A percentile compares a stretch with the other conserved stretches of the same genome.
Conservation (phyloP, 2,888 invertebrate species). For the Bhutanitis thaidina region DNA sequence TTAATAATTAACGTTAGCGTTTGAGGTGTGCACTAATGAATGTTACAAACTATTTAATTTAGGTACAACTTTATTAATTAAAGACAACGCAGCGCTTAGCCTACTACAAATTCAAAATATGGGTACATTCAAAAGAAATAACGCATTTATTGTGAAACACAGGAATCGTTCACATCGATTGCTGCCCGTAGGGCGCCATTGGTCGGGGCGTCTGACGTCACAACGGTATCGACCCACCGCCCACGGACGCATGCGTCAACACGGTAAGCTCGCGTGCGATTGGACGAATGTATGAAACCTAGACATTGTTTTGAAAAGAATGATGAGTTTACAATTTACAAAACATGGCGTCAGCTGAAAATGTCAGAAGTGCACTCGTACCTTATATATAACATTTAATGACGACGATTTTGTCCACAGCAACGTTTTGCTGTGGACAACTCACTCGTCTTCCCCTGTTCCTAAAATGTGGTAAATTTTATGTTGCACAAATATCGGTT, state of each 20-base stretch:
- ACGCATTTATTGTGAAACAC: conserved; percentile 15
- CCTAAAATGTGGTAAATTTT: too few relatives aligned
- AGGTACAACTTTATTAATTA: too few relatives aligned
- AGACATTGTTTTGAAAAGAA: conserved; percentile 12
- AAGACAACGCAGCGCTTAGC: background rate
- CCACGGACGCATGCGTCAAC: conserved; percentile 13
- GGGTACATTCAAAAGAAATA: background rate
- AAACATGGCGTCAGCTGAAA: conserved; percentile 17
- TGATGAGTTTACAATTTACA: conserved; percentile 12
- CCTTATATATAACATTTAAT: too few relatives aligned
- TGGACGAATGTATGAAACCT: conserved; percentile 7
- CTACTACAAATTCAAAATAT: too few relatives aligned
- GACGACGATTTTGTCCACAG: too few relatives aligned
- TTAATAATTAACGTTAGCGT: too few relatives aligned
- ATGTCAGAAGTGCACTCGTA: conserved; percentile 5
- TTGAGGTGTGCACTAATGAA: too few relatives aligned
- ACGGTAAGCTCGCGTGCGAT: conserved; percentile 3
- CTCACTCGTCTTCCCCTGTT: too few relatives aligned
- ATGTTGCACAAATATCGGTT: too few relatives aligned
- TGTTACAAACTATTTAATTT: too few relatives aligned
- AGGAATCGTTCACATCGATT: conserved; percentile 17
- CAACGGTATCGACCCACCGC: conserved; percentile 14
- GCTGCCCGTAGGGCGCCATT: conserved; percentile 3
- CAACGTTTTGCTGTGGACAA: too few relatives aligned
- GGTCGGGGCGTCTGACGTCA: conserved; percentile 16